Evolutionary conservation across 2,113 vertebrate species (phyloP).

Genomic region (Shinisaurus crocodilurus): DNA sequence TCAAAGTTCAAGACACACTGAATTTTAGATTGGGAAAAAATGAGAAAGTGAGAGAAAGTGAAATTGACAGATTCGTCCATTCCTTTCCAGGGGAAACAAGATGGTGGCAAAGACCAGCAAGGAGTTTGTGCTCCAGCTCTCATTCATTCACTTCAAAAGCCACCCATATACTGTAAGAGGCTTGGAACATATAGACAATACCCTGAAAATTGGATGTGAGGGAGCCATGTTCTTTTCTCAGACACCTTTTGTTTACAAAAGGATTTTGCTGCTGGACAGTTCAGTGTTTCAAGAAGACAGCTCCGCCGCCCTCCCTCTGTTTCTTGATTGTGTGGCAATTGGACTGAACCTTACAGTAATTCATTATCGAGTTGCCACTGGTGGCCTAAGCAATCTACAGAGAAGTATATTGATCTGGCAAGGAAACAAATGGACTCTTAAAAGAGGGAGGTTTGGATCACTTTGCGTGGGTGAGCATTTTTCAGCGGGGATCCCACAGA

Average conservation of each 20-base stretch:
- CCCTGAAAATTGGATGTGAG: neutral
- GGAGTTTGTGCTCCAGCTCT: neutral
- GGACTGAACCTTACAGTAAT: constrained; percentile 73
- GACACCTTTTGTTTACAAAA: neutral
- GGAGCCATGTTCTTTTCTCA: neutral
- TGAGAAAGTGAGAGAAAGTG: too few relatives aligned
- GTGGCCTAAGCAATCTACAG: constrained; percentile 70
- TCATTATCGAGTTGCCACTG: constrained; percentile 70
- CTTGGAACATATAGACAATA: neutral
- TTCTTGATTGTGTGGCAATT: constrained; percentile 56
- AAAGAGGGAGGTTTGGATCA: constrained; percentile 73
- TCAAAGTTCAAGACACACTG: too few relatives aligned
- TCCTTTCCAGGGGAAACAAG: too few relatives aligned
- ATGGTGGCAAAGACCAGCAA: neutral
- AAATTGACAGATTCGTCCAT: too few relatives aligned
- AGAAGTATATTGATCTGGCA: constrained; percentile 75
- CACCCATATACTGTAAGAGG: neutral
- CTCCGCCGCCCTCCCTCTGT: constrained; percentile 60
- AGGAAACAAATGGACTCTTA: constrained; percentile 77
- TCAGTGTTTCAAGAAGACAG: constrained; percentile 75
- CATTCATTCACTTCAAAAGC: neutral
- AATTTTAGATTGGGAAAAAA: too few relatives aligned
- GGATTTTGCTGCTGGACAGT: constrained; percentile 70
- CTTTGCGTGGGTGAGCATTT: constrained; percentile 67
- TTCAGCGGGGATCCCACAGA: constrained; percentile 42